A percentile compares a stretch with the other conserved stretches of the same genome.
phyloP scores from a whole-genome alignment of 2,888 invertebrate species.

The Meliscaeva auricollis region DNA sequence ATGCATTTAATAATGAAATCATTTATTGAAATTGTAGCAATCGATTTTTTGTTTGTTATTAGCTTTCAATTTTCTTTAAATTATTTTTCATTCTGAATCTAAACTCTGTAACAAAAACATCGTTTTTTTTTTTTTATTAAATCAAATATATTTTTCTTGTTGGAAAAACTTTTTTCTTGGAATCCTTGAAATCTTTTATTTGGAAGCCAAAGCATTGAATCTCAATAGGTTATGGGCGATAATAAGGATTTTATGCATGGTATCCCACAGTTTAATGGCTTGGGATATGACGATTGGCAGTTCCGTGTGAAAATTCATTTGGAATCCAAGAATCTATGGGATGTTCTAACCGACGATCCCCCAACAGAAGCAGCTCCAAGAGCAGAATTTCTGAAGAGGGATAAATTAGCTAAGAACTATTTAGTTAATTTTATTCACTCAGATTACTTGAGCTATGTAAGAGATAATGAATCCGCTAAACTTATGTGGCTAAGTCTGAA shows the following conservation, averaged over 20 bases:
- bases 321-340: slow-evolving; percentile 1
- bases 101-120: neutral
- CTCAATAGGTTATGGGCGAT: neutral
- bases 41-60: too few relatives aligned
- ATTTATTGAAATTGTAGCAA: neutral
- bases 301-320: slow-evolving; percentile 1
- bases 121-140: too few relatives aligned
- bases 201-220: neutral
- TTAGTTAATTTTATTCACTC: neutral
- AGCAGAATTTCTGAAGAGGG: neutral
- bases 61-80: too few relatives aligned
- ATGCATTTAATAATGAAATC: too few relatives aligned
- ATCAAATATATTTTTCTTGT: too few relatives aligned
- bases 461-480: neutral
- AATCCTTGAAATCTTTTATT: too few relatives aligned
- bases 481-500: neutral
- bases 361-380: neutral
- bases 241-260: neutral
- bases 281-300: neutral
- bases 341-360: slow-evolving; percentile 8
- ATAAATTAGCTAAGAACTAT: neutral
- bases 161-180: too few relatives aligned
- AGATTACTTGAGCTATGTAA: neutral
- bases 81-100: neutral
- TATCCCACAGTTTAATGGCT: neutral